Percentiles rank a stretch among this genome's conserved stretches.
These are phyloP conservation scores for Tupaia chinensis DNA, from an alignment of 2,113 vertebrate species.

Conservation along the genomic window DNA sequence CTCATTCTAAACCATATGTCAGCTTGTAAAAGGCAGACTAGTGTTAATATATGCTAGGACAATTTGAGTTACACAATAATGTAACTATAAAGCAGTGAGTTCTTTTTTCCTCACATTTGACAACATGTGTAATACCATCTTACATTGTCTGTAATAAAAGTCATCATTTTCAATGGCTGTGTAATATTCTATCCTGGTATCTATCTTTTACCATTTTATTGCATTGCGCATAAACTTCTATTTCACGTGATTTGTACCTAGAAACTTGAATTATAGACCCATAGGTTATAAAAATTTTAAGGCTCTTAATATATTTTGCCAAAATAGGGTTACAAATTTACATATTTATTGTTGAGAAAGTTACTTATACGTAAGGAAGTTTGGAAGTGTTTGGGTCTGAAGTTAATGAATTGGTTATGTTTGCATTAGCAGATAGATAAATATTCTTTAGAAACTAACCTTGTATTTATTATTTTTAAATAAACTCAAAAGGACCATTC, in stretches of 20 bases:
- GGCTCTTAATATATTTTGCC: slow-evolving; percentile 39
- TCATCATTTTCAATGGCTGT: neutral
- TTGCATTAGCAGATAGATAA: slow-evolving; percentile 36
- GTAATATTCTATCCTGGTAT: slow-evolving; percentile 24
- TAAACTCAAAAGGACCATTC: slow-evolving; percentile 91
- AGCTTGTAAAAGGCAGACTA: neutral
- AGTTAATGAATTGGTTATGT: slow-evolving; percentile 61
- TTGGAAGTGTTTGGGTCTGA: slow-evolving; percentile 35
- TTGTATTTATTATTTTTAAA: slow-evolving; percentile 73
- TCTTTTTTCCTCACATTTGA: slow-evolving; percentile 31
- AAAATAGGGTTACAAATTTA: slow-evolving; percentile 7
- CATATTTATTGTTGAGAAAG: slow-evolving; percentile 30
- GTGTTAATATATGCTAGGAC: slow-evolving; percentile 34
- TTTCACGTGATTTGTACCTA: slow-evolving; percentile 1
- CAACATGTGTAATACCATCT: neutral
- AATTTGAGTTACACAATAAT: slow-evolving; percentile 47
- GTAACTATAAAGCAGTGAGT: slow-evolving; percentile 13
- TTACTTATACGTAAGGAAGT: neutral
- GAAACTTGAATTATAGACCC: neutral
- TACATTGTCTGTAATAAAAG: neutral
- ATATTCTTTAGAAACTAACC: slow-evolving; percentile 48
- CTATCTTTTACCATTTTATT: slow-evolving; percentile 10
- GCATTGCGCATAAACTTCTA: neutral
- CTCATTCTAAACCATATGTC: neutral
- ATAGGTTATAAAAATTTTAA: slow-evolving; percentile 37